Conservation (phyloP, 2,797 vertebrate species). For the Neosalanx taihuensis region DNA sequence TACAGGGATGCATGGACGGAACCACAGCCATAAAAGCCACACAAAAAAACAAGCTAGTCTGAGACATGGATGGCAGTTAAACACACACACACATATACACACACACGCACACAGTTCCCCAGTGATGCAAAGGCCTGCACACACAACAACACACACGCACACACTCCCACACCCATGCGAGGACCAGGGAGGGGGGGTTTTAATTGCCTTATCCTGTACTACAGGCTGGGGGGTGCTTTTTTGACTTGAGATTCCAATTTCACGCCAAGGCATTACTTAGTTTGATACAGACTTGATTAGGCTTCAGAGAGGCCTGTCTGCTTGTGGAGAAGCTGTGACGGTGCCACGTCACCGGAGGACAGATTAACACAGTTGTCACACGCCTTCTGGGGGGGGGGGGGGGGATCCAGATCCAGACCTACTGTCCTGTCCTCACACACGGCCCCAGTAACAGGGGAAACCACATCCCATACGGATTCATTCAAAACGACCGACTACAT, state of each 20-base stretch:
- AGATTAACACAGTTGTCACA: constrained; percentile 70
- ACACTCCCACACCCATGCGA: constrained; percentile 11
- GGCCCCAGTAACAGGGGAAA: neutral
- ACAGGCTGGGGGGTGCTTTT: constrained; percentile 71
- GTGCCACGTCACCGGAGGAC: constrained; percentile 63
- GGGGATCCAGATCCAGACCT: constrained; percentile 36
- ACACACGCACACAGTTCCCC: constrained; percentile 2
- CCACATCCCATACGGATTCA: constrained; percentile 7
- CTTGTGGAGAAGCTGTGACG: constrained; percentile 60
- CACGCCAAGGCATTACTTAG: constrained; percentile 76
- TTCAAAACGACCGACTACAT: neutral
- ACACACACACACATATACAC: constrained; percentile 6
- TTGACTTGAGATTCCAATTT: constrained; percentile 74
- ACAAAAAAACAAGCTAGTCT: constrained; percentile 6
- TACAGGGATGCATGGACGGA: constrained; percentile 23
- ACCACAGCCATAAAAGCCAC: neutral
- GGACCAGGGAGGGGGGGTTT: constrained; percentile 31
- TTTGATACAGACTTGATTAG: constrained; percentile 79
- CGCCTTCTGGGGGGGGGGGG: constrained; percentile 56
- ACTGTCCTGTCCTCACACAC: constrained; percentile 19
- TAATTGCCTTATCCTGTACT: constrained; percentile 78
- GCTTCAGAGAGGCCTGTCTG: constrained; percentile 59
- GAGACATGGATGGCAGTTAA: neutral
- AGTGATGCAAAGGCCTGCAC: neutral
- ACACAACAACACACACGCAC: constrained; percentile 5